A percentile compares a stretch with the other conserved stretches of the same genome.
phyloP scores from a whole-genome alignment of 2,113 vertebrate species.

The Periophthalmodon schlosseri region DNA sequence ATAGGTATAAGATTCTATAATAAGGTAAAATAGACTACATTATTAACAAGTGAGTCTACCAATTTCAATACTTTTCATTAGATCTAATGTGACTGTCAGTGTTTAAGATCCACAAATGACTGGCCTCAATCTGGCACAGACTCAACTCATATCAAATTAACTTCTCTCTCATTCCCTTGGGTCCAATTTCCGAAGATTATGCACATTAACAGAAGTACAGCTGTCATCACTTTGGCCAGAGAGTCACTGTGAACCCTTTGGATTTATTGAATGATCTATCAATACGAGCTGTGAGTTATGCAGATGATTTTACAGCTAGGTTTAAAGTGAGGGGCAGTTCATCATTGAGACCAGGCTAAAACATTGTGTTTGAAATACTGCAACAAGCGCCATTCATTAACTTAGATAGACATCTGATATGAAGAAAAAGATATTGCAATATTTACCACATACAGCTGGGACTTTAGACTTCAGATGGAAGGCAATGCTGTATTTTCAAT shows the following conservation, averaged over 20 bases:
- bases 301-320: slow-evolving; percentile 18
- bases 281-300: slow-evolving; percentile 2
- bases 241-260: neutral
- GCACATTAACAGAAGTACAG: slow-evolving; percentile 27
- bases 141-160: slow-evolving; percentile 19
- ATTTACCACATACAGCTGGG: too few species aligned
- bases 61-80: slow-evolving; percentile 31
- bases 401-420: slow-evolving; percentile 10
- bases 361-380: slow-evolving; percentile 14
- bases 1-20: too few species aligned
- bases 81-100: slow-evolving; percentile 4
- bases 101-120: slow-evolving; percentile 23
- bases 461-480: neutral
- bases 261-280: slow-evolving; percentile 19
- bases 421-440: neutral
- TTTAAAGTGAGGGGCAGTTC: neutral
- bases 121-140: slow-evolving; percentile 15
- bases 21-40: too few species aligned
- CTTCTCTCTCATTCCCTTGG: neutral
- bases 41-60: neutral
- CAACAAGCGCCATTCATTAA: slow-evolving; percentile 1
- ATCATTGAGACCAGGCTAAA: slow-evolving; percentile 12
- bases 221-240: slow-evolving; percentile 24
- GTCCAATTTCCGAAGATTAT: slow-evolving; percentile 21
- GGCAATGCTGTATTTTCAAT: neutral